Evolutionary conservation across 2,113 vertebrate genomes (phyloP).

Genomic region (Tinamus guttatus): DNA sequence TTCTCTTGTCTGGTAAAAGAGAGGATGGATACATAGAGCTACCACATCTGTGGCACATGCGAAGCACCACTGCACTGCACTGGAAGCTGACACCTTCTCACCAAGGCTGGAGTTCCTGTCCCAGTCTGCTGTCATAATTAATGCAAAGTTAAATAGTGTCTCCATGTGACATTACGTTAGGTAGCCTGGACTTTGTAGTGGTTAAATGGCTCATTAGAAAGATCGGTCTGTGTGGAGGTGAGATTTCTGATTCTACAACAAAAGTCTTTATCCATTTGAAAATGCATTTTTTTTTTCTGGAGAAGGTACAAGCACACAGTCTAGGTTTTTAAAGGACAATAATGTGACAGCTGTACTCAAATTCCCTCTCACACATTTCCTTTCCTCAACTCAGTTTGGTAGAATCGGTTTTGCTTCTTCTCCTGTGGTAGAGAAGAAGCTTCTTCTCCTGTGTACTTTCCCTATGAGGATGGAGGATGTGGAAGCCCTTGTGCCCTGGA

Average conservation of each 20-base stretch:
- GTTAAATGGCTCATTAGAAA: constrained; percentile 69
- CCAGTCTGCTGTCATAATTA: constrained; percentile 43
- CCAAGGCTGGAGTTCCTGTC: background rate
- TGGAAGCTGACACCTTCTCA: constrained; percentile 15
- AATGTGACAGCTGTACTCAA: background rate
- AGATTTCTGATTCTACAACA: background rate
- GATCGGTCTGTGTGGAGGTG: background rate
- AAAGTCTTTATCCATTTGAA: constrained; percentile 1
- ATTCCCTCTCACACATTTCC: background rate
- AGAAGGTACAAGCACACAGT: background rate
- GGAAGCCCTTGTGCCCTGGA: background rate
- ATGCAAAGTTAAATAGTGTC: constrained; percentile 38
- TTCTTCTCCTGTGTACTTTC: background rate
- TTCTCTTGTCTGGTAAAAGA: constrained; percentile 44
- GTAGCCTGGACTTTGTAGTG: constrained; percentile 31
- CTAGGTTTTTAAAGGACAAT: background rate
- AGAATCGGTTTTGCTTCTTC: background rate
- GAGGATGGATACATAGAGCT: background rate
- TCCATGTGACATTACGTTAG: constrained; percentile 27
- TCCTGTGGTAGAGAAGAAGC: background rate
- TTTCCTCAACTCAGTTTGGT: background rate
- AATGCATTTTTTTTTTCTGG: background rate
- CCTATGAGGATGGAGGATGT: background rate
- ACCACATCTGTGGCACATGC: background rate
- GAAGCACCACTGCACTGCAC: constrained; percentile 23